phyloP scores from a whole-genome alignment of 2,888 invertebrate species.

The Diloba caeruleocephala region DNA sequence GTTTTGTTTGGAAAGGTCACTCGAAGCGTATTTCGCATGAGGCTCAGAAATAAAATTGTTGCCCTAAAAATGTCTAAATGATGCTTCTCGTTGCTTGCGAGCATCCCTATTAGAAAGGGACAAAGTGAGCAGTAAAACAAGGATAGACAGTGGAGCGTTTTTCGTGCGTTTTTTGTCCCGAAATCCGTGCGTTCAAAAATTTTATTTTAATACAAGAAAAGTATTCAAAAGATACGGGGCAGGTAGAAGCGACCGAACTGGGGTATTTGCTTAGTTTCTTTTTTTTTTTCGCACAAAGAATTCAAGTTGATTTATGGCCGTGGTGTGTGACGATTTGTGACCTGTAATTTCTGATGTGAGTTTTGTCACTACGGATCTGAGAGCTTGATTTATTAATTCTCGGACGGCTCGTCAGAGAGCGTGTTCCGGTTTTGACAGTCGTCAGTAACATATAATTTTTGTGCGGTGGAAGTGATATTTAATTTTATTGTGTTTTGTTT shows the following conservation, averaged over 20 bases:
- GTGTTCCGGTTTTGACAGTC: constrained; percentile 80
- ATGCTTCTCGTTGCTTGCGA: constrained; percentile 67
- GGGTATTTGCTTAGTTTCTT: constrained; percentile 86
- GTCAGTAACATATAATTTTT: constrained; percentile 76
- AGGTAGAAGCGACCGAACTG: constrained; percentile 79
- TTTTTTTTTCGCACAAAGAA: constrained; percentile 82
- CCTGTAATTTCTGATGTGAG: constrained; percentile 86
- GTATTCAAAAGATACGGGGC: constrained; percentile 87
- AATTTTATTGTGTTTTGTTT: constrained; percentile 54
- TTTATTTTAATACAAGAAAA: constrained; percentile 88
- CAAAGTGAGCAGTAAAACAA: constrained; percentile 55
- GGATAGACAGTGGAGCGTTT: constrained; percentile 79
- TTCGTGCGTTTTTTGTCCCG: constrained; percentile 85
- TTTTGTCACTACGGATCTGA: constrained; percentile 83
- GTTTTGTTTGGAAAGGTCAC: constrained; percentile 44
- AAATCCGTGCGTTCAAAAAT: constrained; percentile 84
- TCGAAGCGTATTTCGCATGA: constrained; percentile 54
- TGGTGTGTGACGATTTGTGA: constrained; percentile 87
- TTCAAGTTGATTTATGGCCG: constrained; percentile 84
- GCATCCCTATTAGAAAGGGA: constrained; percentile 75
- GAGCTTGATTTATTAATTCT: constrained; percentile 86
- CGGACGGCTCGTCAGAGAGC: constrained; percentile 67
- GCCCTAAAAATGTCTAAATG: constrained; percentile 72
- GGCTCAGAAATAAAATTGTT: constrained; percentile 61
- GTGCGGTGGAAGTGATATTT: constrained; percentile 51